These are phyloP conservation scores for Pandemis corylana DNA, from an alignment of 2,888 invertebrate species.

Conservation along the genomic window DNA sequence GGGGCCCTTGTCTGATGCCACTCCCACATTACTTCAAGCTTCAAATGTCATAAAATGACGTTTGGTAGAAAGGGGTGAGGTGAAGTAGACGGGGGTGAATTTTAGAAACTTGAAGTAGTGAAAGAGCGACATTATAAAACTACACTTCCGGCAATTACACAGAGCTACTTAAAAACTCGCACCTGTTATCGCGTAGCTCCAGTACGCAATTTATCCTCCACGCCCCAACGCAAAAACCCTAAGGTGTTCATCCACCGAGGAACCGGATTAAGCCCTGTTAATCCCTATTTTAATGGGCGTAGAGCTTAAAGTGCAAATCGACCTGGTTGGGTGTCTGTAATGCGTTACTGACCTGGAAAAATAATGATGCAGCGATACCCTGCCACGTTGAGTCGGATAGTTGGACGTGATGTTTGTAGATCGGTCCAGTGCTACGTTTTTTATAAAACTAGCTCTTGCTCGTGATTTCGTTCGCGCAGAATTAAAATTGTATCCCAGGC, in stretches of 20 bases:
- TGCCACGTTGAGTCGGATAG: background rate
- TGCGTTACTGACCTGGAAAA: conserved; percentile 35
- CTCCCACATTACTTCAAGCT: no score
- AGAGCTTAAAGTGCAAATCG: conserved; percentile 7
- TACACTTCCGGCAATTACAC: background rate
- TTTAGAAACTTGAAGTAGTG: no score
- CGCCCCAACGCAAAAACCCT: conserved; percentile 11
- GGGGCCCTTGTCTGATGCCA: no score
- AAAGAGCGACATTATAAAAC: background rate
- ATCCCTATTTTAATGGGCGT: conserved; percentile 7
- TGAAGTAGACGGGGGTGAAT: no score
- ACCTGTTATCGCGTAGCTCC: conserved; percentile 20
- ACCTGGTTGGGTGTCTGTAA: background rate
- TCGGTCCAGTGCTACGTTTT: no score
- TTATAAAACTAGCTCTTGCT: no score
- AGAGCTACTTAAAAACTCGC: conserved; percentile 17
- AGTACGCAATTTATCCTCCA: conserved; percentile 23
- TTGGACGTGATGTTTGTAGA: background rate
- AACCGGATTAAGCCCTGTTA: conserved; percentile 10
- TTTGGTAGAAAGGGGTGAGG: no score
- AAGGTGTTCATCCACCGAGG: conserved; percentile 14
- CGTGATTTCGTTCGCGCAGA: no score
- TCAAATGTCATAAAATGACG: no score
- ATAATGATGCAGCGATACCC: conserved; percentile 33
- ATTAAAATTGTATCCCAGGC: no score